phyloP scores from a whole-genome alignment of 2,797 vertebrate genomes.

The Yasuhikotakia modesta region DNA sequence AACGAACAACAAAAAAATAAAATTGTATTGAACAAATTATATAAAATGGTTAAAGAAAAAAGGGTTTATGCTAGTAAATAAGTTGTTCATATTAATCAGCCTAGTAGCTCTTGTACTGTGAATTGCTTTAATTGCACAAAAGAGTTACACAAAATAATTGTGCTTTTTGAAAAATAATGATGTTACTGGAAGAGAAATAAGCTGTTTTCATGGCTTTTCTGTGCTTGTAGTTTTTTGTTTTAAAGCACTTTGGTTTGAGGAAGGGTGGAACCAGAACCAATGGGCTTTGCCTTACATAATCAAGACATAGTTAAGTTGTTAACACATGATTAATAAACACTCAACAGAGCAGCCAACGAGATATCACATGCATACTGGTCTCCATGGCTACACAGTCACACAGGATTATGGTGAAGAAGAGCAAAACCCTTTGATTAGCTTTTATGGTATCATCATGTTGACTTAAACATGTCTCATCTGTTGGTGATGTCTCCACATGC shows the following conservation, averaged over 20 bases:
- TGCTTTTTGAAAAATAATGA: background rate
- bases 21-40: background rate
- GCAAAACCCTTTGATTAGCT: background rate
- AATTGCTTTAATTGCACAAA: background rate
- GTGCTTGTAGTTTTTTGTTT: background rate
- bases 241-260: background rate
- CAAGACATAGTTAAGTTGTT: background rate
- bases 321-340: too few species aligned
- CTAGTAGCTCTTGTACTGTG: background rate
- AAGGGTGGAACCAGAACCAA: background rate
- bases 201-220: background rate
- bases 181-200: background rate
- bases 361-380: background rate
- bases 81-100: background rate
- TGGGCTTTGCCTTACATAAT: background rate
- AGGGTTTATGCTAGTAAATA: background rate
- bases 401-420: background rate
- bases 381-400: background rate
- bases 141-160: too few species aligned
- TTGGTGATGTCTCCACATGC: conserved; percentile 12
- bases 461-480: conserved; percentile 20
- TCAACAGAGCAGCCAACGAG: background rate
- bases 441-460: background rate
- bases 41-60: background rate
- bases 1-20: too few species aligned